These are phyloP conservation scores for Bettongia penicillata DNA, from an alignment of 2,113 vertebrate species.

Conservation along the genomic window DNA sequence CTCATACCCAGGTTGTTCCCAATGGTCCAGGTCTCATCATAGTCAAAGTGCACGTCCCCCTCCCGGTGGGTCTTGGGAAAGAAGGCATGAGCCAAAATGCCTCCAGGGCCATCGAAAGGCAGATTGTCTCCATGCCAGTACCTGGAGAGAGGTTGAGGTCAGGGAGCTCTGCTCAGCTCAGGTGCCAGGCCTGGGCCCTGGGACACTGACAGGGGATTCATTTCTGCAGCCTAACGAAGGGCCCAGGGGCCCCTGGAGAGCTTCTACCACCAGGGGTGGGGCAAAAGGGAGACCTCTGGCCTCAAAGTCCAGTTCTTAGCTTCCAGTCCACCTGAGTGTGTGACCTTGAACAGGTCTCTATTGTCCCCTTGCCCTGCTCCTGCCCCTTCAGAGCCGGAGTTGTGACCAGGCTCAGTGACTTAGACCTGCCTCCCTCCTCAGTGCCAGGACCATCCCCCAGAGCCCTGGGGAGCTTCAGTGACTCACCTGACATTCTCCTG, in stretches of 20 bases:
- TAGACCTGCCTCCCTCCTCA: no score
- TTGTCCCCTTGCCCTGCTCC: neutral
- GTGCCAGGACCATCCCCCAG: no score
- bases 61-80: slow-evolving; percentile 94
- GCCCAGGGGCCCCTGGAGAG: no score
- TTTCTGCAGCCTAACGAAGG: no score
- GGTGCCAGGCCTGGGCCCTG: no score
- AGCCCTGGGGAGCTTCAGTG: no score
- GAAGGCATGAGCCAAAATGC: slow-evolving; percentile 95
- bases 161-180: neutral
- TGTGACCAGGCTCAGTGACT: no score
- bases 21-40: slow-evolving; percentile 95
- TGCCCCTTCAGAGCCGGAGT: neutral
- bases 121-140: slow-evolving; percentile 95
- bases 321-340: no score
- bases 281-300: neutral
- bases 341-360: neutral
- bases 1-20: slow-evolving; percentile 91
- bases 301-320: no score
- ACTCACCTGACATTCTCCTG: no score
- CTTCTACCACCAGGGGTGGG: no score
- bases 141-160: slow-evolving; percentile 78
- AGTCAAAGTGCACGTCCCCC: slow-evolving; percentile 96
- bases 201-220: no score
- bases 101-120: slow-evolving; percentile 94